These are phyloP conservation scores for Tachysurus fulvidraco DNA, from an alignment of 2,113 vertebrate species.

Conservation along the genomic window DNA sequence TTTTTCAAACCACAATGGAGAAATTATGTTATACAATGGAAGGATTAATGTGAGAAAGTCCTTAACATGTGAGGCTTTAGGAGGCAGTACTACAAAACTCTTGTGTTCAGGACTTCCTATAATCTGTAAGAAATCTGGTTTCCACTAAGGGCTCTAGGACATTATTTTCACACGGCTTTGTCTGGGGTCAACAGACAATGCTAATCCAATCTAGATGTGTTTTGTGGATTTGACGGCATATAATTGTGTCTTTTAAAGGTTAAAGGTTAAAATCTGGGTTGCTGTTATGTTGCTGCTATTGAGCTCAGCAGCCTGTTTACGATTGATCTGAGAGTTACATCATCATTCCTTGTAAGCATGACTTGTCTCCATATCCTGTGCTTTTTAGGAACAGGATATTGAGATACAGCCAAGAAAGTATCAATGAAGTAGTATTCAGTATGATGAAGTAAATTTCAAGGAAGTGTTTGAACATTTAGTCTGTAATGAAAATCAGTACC, in stretches of 20 bases:
- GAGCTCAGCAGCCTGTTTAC: neutral
- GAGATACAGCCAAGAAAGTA: neutral
- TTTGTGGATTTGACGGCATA: neutral
- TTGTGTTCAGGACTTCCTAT: too few species aligned
- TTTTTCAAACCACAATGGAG: neutral
- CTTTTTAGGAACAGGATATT: neutral
- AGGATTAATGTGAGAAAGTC: too few species aligned
- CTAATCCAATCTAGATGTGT: neutral
- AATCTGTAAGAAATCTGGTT: neutral
- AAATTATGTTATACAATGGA: neutral
- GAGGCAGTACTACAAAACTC: too few species aligned
- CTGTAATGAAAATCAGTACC: neutral
- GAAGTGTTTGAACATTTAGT: neutral
- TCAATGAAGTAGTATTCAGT: too few species aligned
- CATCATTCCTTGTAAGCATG: neutral
- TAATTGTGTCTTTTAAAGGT: too few species aligned
- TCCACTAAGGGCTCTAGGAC: neutral
- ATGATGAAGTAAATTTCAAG: neutral
- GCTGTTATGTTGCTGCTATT: neutral
- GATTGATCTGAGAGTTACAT: neutral
- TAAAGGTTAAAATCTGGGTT: neutral
- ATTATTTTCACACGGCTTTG: neutral
- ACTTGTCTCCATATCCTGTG: neutral
- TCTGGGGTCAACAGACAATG: neutral
- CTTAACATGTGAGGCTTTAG: too few species aligned